Percentiles rank a stretch among this genome's conserved stretches.
These are phyloP conservation scores for Tinamus major DNA, from an alignment of 2,797 vertebrate species.

Conservation along the genomic window DNA sequence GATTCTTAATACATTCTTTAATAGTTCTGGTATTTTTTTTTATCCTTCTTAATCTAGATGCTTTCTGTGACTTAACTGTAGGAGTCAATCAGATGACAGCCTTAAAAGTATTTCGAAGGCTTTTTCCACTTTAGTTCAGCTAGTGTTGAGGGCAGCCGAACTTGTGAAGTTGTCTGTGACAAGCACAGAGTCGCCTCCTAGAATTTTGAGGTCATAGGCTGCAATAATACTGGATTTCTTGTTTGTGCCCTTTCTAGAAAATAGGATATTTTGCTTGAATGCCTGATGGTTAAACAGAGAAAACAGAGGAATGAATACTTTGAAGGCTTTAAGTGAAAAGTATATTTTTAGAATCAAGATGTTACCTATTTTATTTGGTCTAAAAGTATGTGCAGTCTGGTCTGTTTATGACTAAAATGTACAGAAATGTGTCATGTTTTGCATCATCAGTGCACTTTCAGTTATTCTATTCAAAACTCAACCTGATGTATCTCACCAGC, in stretches of 20 bases:
- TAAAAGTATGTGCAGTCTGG: background rate
- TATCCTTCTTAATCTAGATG: background rate
- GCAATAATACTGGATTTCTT: background rate
- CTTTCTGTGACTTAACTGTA: fast-evolving
- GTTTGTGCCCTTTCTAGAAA: fast-evolving
- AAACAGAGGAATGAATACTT: background rate
- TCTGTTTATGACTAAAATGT: background rate
- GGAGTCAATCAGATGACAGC: background rate
- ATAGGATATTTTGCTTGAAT: background rate
- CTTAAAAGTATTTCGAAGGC: background rate
- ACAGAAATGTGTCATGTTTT: background rate
- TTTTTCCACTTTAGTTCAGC: background rate
- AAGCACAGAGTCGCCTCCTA: too few species aligned
- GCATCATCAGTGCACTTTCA: background rate
- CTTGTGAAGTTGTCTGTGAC: background rate
- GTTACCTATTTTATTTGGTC: background rate
- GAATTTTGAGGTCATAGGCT: background rate
- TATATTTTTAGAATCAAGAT: background rate
- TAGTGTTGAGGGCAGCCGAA: too few species aligned
- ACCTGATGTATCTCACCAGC: background rate
- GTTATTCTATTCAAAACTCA: background rate
- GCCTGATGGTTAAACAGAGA: background rate
- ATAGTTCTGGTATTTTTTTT: background rate
- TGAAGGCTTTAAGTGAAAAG: background rate
- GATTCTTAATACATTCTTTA: background rate